Base-by-base conservation (phyloP, 1,140 invertebrate species). In the Nylanderia fulva region DNA sequence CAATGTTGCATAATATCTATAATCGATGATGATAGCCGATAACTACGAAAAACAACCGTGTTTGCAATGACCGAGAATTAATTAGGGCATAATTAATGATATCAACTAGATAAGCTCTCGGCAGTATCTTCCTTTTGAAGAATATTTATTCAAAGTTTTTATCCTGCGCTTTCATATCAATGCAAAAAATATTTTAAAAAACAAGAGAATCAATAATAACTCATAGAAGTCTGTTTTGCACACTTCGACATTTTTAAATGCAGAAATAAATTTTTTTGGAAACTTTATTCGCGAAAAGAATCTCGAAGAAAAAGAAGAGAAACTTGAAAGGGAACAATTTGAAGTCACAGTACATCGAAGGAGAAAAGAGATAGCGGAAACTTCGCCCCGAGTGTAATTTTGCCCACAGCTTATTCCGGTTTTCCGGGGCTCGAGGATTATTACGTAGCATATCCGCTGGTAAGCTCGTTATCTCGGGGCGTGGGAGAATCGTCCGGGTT, bases 401-500 rank as follows among this genome's bases (percentile, higher is more conserved):
- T n/a, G 56, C 39, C 13, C 9, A n/a, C 60, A 68, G 21, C 8
- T 77, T 64, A 84, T 84, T 45, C 48, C 68, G 15, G 18, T 52
- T 87, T 82, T 80, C 39, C 84, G 36, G 29, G 56, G 11, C 15
- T 68, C 75, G 69, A 11, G 13, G 27, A 56, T 61, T 36, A 9
- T 13, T 36, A 9, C n/a, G 11, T 24, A 64, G n/a, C 58, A 36
- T 42, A 56, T 74, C 54, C 76, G 85, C 42, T 21, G 24, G 27
- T 58, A 29, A 33, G 48, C 84, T 82, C 68, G 33, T 76, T 64
- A 85, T 72, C 82, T 58, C 33, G 18, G 61, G 58, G 75, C 80
- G 88, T 86, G 87, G 87, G 71, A 89, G 85, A 90, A 89, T 89
- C 58, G 76, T n/a, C 58, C 85, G 56, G 69, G 68, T 87, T 88